phyloP scores from a whole-genome alignment of 2,113 vertebrate genomes.

The Monarcha castaneiventris region DNA sequence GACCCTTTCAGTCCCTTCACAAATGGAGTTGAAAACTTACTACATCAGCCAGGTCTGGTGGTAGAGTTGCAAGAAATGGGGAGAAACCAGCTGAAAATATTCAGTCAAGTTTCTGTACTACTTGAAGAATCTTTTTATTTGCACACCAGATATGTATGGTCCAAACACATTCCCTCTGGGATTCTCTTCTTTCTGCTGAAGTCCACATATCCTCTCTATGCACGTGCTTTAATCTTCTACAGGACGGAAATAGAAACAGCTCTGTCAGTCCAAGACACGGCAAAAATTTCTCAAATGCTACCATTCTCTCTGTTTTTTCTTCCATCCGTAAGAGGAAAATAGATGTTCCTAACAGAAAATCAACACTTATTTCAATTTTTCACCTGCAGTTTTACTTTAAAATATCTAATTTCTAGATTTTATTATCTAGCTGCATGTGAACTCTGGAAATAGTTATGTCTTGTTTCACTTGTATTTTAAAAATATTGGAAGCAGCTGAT shows the following conservation, averaged over 20 bases:
- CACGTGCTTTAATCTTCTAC: background rate
- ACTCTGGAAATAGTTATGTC: background rate
- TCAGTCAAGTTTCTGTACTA: background rate
- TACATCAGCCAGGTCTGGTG: background rate
- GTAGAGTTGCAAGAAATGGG: background rate
- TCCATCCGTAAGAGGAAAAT: background rate
- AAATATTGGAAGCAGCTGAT: background rate
- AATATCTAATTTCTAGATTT: background rate
- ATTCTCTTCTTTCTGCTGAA: constrained; percentile 5
- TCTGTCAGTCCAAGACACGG: background rate
- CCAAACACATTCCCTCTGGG: background rate
- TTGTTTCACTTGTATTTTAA: background rate
- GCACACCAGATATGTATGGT: background rate
- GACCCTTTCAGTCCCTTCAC: background rate
- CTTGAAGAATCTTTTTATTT: background rate
- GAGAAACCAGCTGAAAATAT: background rate
- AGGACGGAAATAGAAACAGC: background rate
- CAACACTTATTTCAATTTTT: background rate
- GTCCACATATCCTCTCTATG: background rate
- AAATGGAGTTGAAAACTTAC: background rate
- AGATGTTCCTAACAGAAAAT: background rate
- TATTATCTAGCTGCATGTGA: background rate
- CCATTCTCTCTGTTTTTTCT: background rate
- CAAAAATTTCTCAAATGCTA: background rate
- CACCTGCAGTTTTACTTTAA: background rate